Evolutionary conservation across 2,113 vertebrate species (phyloP).

Genomic region (Apodemus sylvaticus): DNA sequence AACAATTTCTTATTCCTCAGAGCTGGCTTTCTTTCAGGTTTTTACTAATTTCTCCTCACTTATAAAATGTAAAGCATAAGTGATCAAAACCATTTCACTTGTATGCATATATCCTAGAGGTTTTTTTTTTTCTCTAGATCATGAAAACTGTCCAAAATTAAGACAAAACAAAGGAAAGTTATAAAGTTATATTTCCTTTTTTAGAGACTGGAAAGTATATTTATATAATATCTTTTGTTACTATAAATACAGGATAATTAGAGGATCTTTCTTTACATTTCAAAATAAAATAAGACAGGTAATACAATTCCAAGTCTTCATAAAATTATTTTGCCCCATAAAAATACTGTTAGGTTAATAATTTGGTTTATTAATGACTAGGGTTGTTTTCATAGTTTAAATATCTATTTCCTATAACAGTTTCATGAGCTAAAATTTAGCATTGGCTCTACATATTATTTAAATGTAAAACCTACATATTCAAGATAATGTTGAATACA

Average conservation of each 20-base stretch:
- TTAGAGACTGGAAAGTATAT: neutral
- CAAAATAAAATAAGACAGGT: constrained; percentile 15
- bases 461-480: neutral
- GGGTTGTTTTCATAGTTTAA: neutral
- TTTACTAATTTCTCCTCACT: neutral
- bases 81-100: constrained; percentile 23
- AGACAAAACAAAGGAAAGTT: neutral
- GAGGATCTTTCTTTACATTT: neutral
- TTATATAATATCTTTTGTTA: neutral
- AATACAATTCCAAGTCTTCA: neutral
- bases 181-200: neutral
- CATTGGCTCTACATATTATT: neutral
- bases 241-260: constrained; percentile 16
- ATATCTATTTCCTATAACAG: neutral
- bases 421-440: constrained; percentile 45
- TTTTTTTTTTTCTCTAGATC: neutral
- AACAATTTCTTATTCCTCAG: neutral
- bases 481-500: neutral
- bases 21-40: neutral
- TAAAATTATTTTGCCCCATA: neutral
- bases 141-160: neutral
- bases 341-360: constrained; percentile 5
- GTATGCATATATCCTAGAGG: neutral
- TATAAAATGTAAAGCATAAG: neutral
- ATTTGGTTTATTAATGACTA: neutral